phyloP scores from a whole-genome alignment of 2,797 vertebrate genomes.

The Sebastiscus albofasciatus region DNA sequence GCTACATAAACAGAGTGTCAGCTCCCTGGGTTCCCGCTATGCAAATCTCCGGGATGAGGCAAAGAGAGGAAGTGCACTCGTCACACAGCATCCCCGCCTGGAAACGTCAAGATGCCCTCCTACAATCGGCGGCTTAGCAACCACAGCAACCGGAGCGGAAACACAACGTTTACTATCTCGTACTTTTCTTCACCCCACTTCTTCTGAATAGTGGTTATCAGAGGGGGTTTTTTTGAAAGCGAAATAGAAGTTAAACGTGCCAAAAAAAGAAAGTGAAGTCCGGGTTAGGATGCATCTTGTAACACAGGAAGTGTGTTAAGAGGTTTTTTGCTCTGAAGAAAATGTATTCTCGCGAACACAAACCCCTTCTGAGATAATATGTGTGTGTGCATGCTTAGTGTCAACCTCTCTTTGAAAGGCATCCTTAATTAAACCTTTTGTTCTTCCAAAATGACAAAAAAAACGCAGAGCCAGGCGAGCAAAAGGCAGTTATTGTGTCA shows the following conservation, averaged over 20 bases:
- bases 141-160: conserved; percentile 38
- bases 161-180: conserved; percentile 27
- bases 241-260: conserved; percentile 12
- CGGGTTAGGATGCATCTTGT: conserved; percentile 11
- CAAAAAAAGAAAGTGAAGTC: conserved; percentile 16
- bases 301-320: conserved; percentile 35
- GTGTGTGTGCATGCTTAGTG: conserved; percentile 46
- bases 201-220: conserved; percentile 31
- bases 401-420: conserved; percentile 65
- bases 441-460: conserved; percentile 71
- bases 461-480: conserved; percentile 53
- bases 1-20: conserved; percentile 86
- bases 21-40: conserved; percentile 76
- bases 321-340: conserved; percentile 24
- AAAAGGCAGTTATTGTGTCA: conserved; percentile 81
- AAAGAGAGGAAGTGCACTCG: conserved; percentile 55
- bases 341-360: conserved; percentile 34
- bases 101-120: conserved; percentile 69
- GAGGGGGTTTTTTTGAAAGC: conserved; percentile 49
- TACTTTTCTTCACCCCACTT: conserved; percentile 10
- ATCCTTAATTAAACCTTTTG: conserved; percentile 83
- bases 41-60: conserved; percentile 78
- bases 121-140: conserved; percentile 69
- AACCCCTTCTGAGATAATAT: conserved; percentile 46
- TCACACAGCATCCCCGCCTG: conserved; percentile 65